Evolutionary conservation across 2,797 vertebrate genomes (phyloP), one percentile per base, ranked within the genome.

Genomic region (Muscicapa striata): DNA sequence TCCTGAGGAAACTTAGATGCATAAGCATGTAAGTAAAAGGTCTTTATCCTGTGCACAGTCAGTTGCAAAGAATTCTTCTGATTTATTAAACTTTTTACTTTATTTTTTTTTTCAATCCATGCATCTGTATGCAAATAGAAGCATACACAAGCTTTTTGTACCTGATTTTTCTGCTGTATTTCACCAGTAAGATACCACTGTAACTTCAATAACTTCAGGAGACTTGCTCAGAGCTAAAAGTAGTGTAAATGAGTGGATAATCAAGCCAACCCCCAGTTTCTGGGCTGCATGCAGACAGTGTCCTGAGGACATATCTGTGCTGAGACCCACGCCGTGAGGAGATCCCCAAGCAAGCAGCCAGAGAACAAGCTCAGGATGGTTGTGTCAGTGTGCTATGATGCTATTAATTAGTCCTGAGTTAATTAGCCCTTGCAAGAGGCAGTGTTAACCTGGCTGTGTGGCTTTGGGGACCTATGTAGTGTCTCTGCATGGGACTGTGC

Each of bases 401-500:
- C 82, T 94, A 87, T 92, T 95, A 95, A 96, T 93, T 94, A 95
- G 89, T 74, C 87, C 92, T 91, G 78, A 85, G 89, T 89, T 96
- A 95, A 96, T 96, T 94, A 91, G 75, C 67, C 78, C 78, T 89
- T 93, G 81, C 0, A 2, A 92, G 45, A 93, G 45, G 72, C 78
- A 91, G 68, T 41, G 57, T 61, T 95, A 96, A 92, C 84, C 87
- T 90, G 89, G 81, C 49, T 83, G 75, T 54, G 67, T 93, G 72
- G 75, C 91, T 94, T 57, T 93, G 63, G 81, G 72, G 72, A 79
- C 75, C 59, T 76, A 15, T 11, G 18, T 38, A 84, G 20, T 49
- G 48, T 57, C 59, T 91, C 89, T 90, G 78, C 16, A 41, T 46
- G 40, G 58, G 48, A 51, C 1, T 61, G 62, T 69, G 77, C 64